Percentiles rank a stretch among this genome's conserved stretches.
Conservation (phyloP, 2,113 vertebrate species). For the Propithecus coquereli region DNA sequence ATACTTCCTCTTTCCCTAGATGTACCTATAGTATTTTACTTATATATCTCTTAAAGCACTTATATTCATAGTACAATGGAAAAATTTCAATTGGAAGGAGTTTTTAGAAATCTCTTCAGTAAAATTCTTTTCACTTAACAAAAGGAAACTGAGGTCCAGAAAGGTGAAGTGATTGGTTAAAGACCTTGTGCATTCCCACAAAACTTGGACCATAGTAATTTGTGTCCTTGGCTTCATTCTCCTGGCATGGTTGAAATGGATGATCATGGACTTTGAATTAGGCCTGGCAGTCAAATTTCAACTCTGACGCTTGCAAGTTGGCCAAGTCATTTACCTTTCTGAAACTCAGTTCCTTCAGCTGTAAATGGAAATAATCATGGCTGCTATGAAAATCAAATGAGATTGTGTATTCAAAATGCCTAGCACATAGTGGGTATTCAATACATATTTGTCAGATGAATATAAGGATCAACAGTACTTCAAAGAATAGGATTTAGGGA, state of each 20-base stretch:
- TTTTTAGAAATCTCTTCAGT: background rate
- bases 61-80: background rate
- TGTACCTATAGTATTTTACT: background rate
- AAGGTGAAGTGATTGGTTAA: background rate
- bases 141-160: background rate
- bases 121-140: background rate
- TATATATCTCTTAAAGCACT: conserved; percentile 4
- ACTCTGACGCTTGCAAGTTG: background rate
- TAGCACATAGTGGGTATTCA: background rate
- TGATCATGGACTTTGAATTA: background rate
- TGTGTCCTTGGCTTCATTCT: background rate
- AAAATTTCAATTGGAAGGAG: background rate
- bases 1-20: background rate
- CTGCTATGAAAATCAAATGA: background rate
- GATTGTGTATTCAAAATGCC: background rate
- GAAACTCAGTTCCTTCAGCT: background rate
- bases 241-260: background rate
- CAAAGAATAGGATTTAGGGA: background rate
- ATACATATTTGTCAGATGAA: background rate
- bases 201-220: background rate
- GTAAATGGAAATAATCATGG: background rate
- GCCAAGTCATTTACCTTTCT: background rate
- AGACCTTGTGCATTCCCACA: background rate
- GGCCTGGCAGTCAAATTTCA: background rate
- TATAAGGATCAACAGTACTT: background rate